Percentiles rank a stretch among this genome's conserved stretches.
phyloP scores from a whole-genome alignment of 2,113 vertebrate genomes.

The Cricetomys ansorgei region DNA sequence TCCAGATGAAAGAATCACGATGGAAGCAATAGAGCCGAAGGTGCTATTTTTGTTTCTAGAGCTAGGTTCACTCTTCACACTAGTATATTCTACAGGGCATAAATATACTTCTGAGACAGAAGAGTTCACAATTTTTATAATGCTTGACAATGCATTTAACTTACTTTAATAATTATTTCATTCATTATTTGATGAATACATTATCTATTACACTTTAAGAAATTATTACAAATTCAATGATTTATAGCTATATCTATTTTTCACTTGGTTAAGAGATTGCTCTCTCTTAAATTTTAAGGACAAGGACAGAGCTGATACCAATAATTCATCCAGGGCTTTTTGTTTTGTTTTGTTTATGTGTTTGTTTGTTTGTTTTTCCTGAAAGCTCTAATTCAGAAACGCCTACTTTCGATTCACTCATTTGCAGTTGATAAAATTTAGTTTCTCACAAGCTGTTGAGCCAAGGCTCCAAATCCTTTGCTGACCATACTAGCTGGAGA shows the following conservation, averaged over 20 bases:
- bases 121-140: not conserved
- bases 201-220: not conserved
- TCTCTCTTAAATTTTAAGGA: not conserved
- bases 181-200: not conserved
- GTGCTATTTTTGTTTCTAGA: slow-evolving; percentile 30
- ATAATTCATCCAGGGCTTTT: not conserved
- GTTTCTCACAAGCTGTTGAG: not conserved
- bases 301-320: not conserved
- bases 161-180: not conserved
- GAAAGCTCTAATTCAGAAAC: not conserved
- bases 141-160: not conserved
- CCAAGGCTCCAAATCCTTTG: not conserved
- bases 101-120: not conserved
- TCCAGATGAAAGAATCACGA: not conserved
- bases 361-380: not conserved
- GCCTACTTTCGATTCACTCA: not conserved
- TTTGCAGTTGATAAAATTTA: not conserved
- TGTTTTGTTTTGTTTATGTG: too few species aligned
- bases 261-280: not conserved
- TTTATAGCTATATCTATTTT: not conserved
- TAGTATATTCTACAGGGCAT: not conserved
- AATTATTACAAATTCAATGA: not conserved
- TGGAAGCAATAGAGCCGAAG: not conserved
- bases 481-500: fast-evolving
- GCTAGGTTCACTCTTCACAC: not conserved